Evolutionary conservation across 2,113 vertebrate genomes (phyloP), one percentile per base, ranked within the genome.

Genomic region (Corvus moneduloides): DNA sequence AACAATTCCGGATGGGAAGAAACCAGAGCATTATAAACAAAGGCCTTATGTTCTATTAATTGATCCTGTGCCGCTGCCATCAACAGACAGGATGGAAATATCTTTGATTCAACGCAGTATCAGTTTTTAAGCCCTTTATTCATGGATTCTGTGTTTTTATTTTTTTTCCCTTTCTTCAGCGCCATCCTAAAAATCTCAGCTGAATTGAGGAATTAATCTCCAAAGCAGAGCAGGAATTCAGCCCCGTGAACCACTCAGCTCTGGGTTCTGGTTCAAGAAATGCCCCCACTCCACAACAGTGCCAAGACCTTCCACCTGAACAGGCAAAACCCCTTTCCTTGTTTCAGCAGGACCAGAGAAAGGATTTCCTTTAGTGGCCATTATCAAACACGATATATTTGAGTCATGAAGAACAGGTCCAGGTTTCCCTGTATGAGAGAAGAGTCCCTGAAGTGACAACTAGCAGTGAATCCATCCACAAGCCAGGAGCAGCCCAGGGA

Each of bases 261-360:
- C 39, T 44, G 5, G 4, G 19, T 17, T 54, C 35, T 33, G 30
- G 16, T 8, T 37, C 46, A 35, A 16, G 10, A 55, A 52, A 22
- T 1, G 5, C 3, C 35, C 58, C 11, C 27, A 2, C 18, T 54
- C 30, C 49, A 30, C 3, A 7, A 23, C 2, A 18, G 27, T 15
- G 51, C n/a, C 77, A 52, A 30, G 33, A 48, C 16, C 41, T 90
- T 37, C 28, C 26, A 58, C 44, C 64, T 17, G 7, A 77, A 51
- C 13, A 11, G 68, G 52, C 5, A 43, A 58, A 71, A 6, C 4
- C 21, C 11, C 10, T 79, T 27, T 37, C 15, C 33, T 44, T 28
- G 7, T 43, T 71, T 67, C 69, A 74, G 28, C 20, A 44, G 30
- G 43, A 39, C 21, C 76, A 78, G 46, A 37, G 73, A 41, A 67